Conservation (phyloP, 2,888 invertebrate species). For the Drosophila aldrichi region DNA sequence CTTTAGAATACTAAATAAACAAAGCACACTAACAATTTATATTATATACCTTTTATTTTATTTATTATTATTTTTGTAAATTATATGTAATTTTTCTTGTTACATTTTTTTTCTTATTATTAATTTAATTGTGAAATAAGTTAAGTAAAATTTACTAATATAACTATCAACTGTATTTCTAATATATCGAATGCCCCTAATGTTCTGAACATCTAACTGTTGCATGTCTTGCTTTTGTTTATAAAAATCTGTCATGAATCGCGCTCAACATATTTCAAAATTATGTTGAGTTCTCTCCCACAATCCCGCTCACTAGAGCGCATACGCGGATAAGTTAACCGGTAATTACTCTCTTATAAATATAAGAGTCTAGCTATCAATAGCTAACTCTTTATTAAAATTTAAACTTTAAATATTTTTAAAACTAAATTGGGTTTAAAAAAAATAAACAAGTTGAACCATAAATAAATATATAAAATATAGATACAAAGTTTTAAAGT, state of each 20-base stretch:
- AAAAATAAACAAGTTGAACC: rapidly evolving
- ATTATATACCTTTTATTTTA: too few relatives aligned
- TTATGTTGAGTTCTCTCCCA: constrained; percentile 9
- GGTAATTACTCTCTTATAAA: constrained; percentile 27
- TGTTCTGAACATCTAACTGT: constrained; percentile 48
- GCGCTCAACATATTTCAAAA: background rate
- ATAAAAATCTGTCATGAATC: constrained; percentile 4
- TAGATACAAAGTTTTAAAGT: background rate
- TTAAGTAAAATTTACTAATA: background rate
- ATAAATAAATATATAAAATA: background rate
- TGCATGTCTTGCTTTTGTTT: constrained; percentile 65
- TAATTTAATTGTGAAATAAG: too few relatives aligned
- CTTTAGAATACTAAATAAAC: too few relatives aligned
- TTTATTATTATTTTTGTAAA: too few relatives aligned
- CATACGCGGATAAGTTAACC: constrained; percentile 57
- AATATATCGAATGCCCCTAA: constrained; percentile 1
- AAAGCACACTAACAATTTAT: too few relatives aligned
- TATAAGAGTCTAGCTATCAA: constrained; percentile 10
- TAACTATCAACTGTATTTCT: too few relatives aligned
- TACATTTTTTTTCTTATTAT: too few relatives aligned
- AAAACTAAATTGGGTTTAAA: background rate
- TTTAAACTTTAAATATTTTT: constrained; percentile 1
- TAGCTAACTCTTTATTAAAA: background rate
- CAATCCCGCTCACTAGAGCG: constrained; percentile 20
- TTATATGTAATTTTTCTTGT: too few relatives aligned